Evolutionary conservation across 2,888 invertebrate species (phyloP).

Genomic region (Eucriotettix oculatus): DNA sequence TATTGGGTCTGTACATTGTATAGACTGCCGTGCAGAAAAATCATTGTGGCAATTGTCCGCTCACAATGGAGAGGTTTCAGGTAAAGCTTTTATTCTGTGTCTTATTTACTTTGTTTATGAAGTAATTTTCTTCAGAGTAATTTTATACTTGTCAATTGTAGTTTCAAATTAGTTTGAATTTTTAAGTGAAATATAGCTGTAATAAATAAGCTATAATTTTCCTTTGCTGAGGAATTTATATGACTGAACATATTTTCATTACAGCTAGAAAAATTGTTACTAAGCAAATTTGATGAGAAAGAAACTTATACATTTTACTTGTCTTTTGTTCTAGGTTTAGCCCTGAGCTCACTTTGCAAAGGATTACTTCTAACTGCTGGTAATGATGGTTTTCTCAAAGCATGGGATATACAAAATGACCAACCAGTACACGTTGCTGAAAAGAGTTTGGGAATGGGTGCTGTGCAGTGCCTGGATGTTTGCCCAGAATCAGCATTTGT

Average conservation of each 20-base stretch:
- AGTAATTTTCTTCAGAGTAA: background rate
- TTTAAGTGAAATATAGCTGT: no score
- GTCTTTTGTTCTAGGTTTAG: constrained; percentile 38
- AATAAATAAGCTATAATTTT: no score
- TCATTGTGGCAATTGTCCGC: constrained; percentile 57
- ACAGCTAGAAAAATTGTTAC: no score
- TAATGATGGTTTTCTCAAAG: constrained; percentile 64
- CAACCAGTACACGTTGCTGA: constrained; percentile 26
- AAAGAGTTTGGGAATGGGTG: constrained; percentile 49
- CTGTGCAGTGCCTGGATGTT: constrained; percentile 50
- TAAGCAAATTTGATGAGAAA: no score
- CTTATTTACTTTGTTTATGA: background rate
- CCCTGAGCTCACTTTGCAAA: constrained; percentile 51
- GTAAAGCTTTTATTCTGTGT: constrained; percentile 22
- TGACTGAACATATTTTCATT: no score
- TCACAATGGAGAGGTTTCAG: constrained; percentile 74
- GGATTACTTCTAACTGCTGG: constrained; percentile 64
- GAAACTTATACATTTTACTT: no score
- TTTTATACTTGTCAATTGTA: constrained; percentile 3
- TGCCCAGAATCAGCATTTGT: constrained; percentile 70
- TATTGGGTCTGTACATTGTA: constrained; percentile 48
- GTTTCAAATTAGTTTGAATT: no score
- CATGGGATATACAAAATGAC: constrained; percentile 51
- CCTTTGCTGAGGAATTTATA: no score
- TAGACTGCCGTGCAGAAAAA: constrained; percentile 51